These are phyloP conservation scores for Galerucella pusilla DNA, from an alignment of 2,888 invertebrate species.

Conservation along the genomic window DNA sequence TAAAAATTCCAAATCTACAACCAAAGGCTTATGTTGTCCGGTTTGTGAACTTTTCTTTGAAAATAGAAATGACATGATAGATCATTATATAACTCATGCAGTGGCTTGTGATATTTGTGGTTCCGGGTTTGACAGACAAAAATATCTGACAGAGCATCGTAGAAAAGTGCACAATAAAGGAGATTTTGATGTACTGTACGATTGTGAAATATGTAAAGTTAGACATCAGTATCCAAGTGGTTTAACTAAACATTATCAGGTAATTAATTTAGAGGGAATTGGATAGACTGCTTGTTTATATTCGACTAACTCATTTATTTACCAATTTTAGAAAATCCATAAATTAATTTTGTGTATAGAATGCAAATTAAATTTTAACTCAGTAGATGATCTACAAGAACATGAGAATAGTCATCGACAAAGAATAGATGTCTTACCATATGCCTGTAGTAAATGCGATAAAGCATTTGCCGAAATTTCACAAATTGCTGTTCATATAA, in stretches of 20 bases:
- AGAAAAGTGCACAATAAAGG: constrained; percentile 47
- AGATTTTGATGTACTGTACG: constrained; percentile 36
- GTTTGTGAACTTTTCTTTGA: constrained; percentile 41
- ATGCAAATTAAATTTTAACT: constrained; percentile 35
- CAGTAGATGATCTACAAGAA: constrained; percentile 35
- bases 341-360: constrained; percentile 48
- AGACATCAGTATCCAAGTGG: constrained; percentile 36
- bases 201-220: constrained; percentile 43
- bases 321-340: constrained; percentile 41
- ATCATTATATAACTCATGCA: constrained; percentile 47
- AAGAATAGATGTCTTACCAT: constrained; percentile 53
- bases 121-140: constrained; percentile 49
- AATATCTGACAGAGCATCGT: constrained; percentile 49
- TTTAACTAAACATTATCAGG: constrained; percentile 45
- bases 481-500: constrained; percentile 56
- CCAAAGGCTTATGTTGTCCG: constrained; percentile 32
- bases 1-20: constrained; percentile 32
- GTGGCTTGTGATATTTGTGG: constrained; percentile 51
- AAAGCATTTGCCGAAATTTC: constrained; percentile 57
- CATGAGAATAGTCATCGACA: constrained; percentile 52
- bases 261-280: constrained; percentile 16
- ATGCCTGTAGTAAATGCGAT: constrained; percentile 61
- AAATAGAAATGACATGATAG: constrained; percentile 39
- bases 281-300: too few species aligned
- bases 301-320: too few species aligned